Percentiles rank a stretch among this genome's conserved stretches.
phyloP scores from a whole-genome alignment of 2,888 invertebrate species.

The Ischnus inquisitorius region DNA sequence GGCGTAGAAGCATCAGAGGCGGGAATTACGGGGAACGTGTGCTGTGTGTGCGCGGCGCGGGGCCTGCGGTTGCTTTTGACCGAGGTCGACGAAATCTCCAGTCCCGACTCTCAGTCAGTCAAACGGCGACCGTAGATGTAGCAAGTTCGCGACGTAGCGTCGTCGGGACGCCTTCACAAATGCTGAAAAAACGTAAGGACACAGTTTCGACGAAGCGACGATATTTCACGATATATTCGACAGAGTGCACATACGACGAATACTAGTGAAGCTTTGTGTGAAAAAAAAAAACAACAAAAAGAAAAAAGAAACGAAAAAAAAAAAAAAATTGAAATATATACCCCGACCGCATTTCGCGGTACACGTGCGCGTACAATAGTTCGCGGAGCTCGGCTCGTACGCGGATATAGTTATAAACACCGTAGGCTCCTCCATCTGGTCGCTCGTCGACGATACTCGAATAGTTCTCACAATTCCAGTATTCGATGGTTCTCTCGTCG shows the following conservation, averaged over 20 bases:
- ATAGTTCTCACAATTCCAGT: neutral
- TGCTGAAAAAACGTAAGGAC: neutral
- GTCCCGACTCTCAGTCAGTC: conserved; percentile 74
- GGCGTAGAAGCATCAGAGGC: conserved; percentile 64
- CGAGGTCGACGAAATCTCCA: conserved; percentile 79
- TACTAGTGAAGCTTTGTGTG: neutral
- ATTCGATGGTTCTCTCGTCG: neutral
- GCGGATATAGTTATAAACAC: neutral
- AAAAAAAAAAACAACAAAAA: neutral
- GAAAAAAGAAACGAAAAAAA: neutral
- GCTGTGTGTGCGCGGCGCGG: conserved; percentile 68
- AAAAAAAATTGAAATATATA: neutral
- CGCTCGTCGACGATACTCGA: neutral
- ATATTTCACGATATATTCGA: neutral
- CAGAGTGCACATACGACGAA: neutral
- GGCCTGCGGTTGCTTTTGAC: conserved; percentile 77
- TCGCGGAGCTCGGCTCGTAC: neutral
- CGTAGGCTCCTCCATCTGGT: neutral
- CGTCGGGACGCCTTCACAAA: conserved; percentile 25
- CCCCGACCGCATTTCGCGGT: neutral
- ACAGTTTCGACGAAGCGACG: neutral
- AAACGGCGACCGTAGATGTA: conserved; percentile 76
- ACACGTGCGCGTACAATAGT: conserved; percentile 34
- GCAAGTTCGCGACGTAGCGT: conserved; percentile 59
- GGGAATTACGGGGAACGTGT: conserved; percentile 72